Conservation (phyloP, 2,888 invertebrate species). For the Drosophila kambysellisi region DNA sequence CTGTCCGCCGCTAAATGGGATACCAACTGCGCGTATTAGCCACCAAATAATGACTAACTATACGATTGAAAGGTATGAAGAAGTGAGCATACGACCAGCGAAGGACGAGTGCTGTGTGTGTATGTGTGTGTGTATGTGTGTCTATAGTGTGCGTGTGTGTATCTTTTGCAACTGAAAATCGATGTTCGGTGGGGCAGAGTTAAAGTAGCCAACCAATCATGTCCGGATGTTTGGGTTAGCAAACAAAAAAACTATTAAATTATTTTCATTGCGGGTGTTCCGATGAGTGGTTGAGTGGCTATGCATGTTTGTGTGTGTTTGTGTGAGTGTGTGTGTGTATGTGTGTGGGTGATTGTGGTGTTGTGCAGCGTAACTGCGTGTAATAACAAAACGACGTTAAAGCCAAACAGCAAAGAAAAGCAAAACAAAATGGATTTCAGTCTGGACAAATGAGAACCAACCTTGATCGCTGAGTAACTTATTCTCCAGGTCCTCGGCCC, state of each 20-base stretch:
- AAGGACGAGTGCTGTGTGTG: slow-evolving; percentile 44
- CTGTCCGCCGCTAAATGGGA: slow-evolving; percentile 34
- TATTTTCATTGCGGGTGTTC: slow-evolving; percentile 55
- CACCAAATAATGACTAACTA: slow-evolving; percentile 57
- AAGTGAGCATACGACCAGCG: slow-evolving; percentile 27
- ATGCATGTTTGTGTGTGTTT: slow-evolving; percentile 12
- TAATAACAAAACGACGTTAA: slow-evolving; percentile 39
- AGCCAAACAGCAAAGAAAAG: slow-evolving; percentile 46
- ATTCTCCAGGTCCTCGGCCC: slow-evolving; percentile 89
- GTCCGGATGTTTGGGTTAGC: slow-evolving; percentile 66
- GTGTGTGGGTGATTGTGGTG: slow-evolving; percentile 12
- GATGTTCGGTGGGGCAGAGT: slow-evolving; percentile 64
- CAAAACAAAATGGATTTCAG: slow-evolving; percentile 34
- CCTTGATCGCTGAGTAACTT: slow-evolving; percentile 92
- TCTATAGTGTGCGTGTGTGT: slow-evolving; percentile 16
- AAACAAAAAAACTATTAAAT: slow-evolving; percentile 71
- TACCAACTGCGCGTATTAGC: slow-evolving; percentile 46
- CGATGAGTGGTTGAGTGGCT: slow-evolving; percentile 13
- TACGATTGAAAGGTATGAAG: slow-evolving; percentile 18
- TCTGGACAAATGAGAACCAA: slow-evolving; percentile 82
- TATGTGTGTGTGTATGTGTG: slow-evolving; percentile 15
- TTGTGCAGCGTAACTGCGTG: slow-evolving; percentile 39
- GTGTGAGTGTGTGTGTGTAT: background rate
- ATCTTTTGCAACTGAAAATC: slow-evolving; percentile 71
- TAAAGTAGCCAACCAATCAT: slow-evolving; percentile 44